These are phyloP conservation scores for Myanophis thanlyinensis DNA, from an alignment of 2,113 vertebrate genomes.

Conservation along the genomic window DNA sequence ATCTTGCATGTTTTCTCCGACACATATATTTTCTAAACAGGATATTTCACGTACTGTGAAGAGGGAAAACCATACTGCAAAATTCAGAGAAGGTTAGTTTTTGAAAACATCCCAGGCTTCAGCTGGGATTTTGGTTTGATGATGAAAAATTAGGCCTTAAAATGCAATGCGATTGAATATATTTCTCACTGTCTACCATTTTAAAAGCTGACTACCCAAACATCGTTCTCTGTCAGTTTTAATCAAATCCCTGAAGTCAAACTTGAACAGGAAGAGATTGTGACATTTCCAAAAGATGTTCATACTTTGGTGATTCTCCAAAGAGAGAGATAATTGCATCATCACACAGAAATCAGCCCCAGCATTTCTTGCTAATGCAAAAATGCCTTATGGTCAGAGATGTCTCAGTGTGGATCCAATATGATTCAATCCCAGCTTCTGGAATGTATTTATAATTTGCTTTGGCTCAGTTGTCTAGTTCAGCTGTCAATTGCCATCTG, in stretches of 20 bases:
- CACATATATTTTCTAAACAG: background rate
- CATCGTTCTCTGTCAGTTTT: background rate
- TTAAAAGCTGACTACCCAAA: background rate
- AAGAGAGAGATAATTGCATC: background rate
- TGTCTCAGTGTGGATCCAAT: background rate
- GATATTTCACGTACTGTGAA: background rate
- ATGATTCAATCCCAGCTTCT: background rate
- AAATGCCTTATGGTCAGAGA: slow-evolving; percentile 4
- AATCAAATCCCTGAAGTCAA: background rate
- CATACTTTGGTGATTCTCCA: background rate
- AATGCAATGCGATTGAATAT: background rate
- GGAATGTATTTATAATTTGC: slow-evolving; percentile 6
- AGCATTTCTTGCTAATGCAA: background rate
- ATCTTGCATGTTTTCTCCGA: background rate
- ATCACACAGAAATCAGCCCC: background rate
- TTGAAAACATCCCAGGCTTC: background rate
- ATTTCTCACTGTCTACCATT: background rate
- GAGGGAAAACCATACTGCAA: background rate
- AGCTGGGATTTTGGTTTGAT: background rate
- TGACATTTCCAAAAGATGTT: background rate
- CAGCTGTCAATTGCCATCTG: slow-evolving; percentile 27
- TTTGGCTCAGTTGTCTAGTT: slow-evolving; percentile 13
- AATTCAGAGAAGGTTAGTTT: background rate
- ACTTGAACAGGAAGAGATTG: background rate
- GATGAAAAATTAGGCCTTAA: background rate